phyloP scores from a whole-genome alignment of 2,888 invertebrate genomes.

The Acanthosepion esculentum region DNA sequence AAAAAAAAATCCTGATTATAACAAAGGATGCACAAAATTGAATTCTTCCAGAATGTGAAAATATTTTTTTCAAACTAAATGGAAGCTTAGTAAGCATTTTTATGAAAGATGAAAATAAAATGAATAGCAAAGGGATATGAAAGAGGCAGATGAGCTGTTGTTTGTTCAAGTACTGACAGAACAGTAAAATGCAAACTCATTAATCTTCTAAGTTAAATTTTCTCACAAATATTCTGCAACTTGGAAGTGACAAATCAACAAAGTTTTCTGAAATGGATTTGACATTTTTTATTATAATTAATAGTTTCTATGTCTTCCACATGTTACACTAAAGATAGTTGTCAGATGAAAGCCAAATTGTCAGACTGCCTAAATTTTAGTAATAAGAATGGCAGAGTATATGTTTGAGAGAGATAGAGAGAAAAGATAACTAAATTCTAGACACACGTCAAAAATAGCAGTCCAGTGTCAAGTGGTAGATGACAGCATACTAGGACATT shows the following conservation, averaged over 20 bases:
- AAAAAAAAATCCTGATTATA: neutral
- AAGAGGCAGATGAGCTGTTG: neutral
- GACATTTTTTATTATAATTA: too few species aligned
- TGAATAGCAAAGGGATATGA: neutral
- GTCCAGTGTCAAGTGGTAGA: neutral
- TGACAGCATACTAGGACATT: neutral
- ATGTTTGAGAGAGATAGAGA: neutral
- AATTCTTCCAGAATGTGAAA: neutral
- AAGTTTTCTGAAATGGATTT: too few species aligned
- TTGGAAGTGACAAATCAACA: too few species aligned
- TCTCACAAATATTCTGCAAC: too few species aligned
- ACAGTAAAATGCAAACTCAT: neutral
- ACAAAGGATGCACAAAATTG: conserved; percentile 13
- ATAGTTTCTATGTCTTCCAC: neutral
- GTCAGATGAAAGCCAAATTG: neutral
- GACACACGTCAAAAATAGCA: neutral
- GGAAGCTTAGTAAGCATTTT: neutral
- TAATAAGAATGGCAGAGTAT: neutral
- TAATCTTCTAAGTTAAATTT: neutral
- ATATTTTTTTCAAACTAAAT: neutral
- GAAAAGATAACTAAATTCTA: conserved; percentile 6
- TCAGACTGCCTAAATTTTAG: neutral
- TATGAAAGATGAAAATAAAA: neutral
- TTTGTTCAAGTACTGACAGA: conserved; percentile 33
- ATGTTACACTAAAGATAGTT: neutral